Conservation (phyloP, 1,140 invertebrate species). For the Steinernema khuongi region DNA sequence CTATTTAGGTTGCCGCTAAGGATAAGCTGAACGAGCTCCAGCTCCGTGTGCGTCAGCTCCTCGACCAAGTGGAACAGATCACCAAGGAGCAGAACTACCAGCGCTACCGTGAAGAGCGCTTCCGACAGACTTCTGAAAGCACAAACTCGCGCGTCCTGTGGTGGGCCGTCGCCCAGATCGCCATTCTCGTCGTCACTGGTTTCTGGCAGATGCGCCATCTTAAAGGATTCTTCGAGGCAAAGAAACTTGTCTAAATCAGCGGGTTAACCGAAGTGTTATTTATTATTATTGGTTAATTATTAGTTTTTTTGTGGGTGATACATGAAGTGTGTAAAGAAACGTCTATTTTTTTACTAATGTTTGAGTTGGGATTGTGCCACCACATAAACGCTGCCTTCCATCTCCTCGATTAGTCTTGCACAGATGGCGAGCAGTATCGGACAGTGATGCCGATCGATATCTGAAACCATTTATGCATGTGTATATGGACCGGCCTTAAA, state of each 20-base stretch:
- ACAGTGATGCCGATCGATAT: too few relatives aligned
- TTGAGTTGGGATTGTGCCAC: too few relatives aligned
- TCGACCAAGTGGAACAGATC: slow-evolving; percentile 98
- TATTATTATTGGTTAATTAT: background rate
- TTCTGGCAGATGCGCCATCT: slow-evolving; percentile 98
- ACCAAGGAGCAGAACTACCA: slow-evolving; percentile 99
- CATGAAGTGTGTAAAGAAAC: background rate
- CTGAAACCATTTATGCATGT: too few relatives aligned
- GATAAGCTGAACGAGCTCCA: slow-evolving; percentile 95
- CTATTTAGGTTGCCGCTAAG: slow-evolving; percentile 78
- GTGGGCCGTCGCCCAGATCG: slow-evolving; percentile 91
- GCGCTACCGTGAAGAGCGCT: slow-evolving; percentile 87
- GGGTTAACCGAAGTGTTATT: background rate
- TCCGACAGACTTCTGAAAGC: slow-evolving; percentile 92
- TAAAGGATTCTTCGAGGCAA: slow-evolving; percentile 98
- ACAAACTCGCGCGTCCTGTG: slow-evolving; percentile 92
- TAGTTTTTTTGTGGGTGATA: background rate
- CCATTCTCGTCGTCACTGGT: slow-evolving; percentile 82
- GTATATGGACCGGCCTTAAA: too few relatives aligned
- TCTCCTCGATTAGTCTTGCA: too few relatives aligned
- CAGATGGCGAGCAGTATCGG: too few relatives aligned
- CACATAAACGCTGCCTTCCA: too few relatives aligned
- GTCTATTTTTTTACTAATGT: too few relatives aligned
- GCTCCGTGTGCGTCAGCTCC: slow-evolving; percentile 82
- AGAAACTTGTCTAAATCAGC: slow-evolving; percentile 89